Base-by-base conservation (phyloP, 2,888 invertebrate genomes). In the Erynnis tages region DNA sequence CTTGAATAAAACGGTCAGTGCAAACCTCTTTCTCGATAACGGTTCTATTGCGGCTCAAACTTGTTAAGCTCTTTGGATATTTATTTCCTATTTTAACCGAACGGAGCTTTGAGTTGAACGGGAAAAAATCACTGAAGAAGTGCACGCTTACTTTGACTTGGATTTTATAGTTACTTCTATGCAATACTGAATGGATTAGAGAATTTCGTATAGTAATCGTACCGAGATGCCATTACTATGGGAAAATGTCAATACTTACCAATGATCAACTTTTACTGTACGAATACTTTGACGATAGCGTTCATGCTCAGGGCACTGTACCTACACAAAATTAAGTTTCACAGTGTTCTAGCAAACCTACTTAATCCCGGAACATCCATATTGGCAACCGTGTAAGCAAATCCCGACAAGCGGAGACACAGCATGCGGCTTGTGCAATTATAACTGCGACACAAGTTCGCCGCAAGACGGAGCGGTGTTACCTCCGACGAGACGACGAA, bases 311-410 rank as follows among this genome's bases (percentile, higher is more conserved):
- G n/a, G n/a, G n/a, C n/a, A n/a, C n/a, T n/a, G n/a, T n/a, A n/a
- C n/a, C n/a, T n/a, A n/a, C n/a, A n/a, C 8, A 4, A 29, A 10
- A 29, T 40, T 14, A 40, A 40, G 27, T 16, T 40, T 27, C 29
- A 43, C 5, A 23, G n/a, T n/a, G n/a, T n/a, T n/a, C n/a, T n/a
- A n/a, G n/a, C n/a, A n/a, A n/a, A n/a, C n/a, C n/a, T n/a, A 16
- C 10, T 21, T 11, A 5, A 48, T 21, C 11, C 10, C 2, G 30
- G 21, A 14, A n/a, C 27, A 30, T 7, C 16, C 14, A 40, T 11
- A 40, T 16, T 40, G 10, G 10, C 40, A 48, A 17, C 32, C 38
- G 30, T 30, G 21, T 48, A 38, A 48, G 48, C 48, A 23, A 40
- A 23, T 32, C 40, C 14, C 30, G 23, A 40, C 40, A 32, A 23